phyloP scores from a whole-genome alignment of 1,140 invertebrate species.

The Pinna nobilis region DNA sequence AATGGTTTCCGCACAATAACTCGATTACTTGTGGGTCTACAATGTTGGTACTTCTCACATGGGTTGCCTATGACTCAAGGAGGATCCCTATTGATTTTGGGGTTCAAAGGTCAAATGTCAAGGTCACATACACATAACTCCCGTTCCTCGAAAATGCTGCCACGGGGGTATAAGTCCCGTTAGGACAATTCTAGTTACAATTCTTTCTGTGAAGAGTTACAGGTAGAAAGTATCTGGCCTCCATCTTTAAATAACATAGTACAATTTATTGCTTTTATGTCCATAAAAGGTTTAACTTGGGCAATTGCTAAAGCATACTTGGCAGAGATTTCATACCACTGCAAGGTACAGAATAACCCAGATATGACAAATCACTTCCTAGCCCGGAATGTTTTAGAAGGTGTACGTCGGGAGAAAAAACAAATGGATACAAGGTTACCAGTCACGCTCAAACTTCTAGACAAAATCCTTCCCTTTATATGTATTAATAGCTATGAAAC shows the following conservation, averaged over 20 bases:
- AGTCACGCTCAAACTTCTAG: slow-evolving; percentile 8
- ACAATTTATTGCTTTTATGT: slow-evolving; percentile 24
- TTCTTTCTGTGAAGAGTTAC: too few relatives aligned
- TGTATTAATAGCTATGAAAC: slow-evolving; percentile 17
- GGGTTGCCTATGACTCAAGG: too few relatives aligned
- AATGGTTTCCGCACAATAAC: too few relatives aligned
- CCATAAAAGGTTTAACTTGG: background rate
- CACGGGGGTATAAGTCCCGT: too few relatives aligned
- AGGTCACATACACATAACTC: too few relatives aligned
- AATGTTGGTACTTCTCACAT: too few relatives aligned
- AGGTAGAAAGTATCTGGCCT: too few relatives aligned
- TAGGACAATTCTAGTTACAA: too few relatives aligned
- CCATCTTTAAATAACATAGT: background rate
- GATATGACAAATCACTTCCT: slow-evolving; percentile 29
- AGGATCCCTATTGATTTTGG: too few relatives aligned
- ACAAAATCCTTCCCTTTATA: background rate
- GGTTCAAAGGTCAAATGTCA: too few relatives aligned
- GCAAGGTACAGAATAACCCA: background rate
- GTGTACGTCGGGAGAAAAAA: background rate
- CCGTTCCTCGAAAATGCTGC: too few relatives aligned
- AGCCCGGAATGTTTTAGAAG: slow-evolving; percentile 14
- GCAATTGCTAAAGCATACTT: slow-evolving; percentile 10
- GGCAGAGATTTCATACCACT: slow-evolving; percentile 11
- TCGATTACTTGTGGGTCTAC: too few relatives aligned
- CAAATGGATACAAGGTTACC: slow-evolving; percentile 4